Conservation (phyloP, 1,140 invertebrate species). For the Drosophila subpulchrella region DNA sequence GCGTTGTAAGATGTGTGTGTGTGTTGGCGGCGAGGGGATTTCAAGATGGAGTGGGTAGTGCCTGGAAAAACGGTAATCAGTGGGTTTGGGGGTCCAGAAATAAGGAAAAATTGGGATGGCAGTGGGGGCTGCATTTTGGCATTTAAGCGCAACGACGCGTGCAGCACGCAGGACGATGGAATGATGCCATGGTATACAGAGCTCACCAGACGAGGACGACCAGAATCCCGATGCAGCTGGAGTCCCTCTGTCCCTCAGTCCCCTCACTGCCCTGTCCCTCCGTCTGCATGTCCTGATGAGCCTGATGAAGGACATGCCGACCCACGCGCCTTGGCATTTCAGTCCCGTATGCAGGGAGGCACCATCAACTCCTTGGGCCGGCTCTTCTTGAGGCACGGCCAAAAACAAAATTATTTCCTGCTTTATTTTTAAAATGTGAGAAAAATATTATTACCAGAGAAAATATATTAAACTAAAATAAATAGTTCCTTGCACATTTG, state of each 20-base stretch:
- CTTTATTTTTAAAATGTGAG: too few relatives aligned
- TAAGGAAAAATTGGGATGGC: conserved; percentile 8
- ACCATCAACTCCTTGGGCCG: conserved; percentile 1
- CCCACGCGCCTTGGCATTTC: conserved; percentile 50
- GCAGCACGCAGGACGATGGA: conserved; percentile 62
- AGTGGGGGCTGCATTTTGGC: conserved; percentile 56
- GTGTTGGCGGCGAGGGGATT: not conserved
- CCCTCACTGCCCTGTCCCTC: not conserved
- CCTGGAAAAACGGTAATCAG: conserved; percentile 41
- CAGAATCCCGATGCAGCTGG: conserved; percentile 3
- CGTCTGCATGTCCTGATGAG: conserved; percentile 56
- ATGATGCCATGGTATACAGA: conserved; percentile 21
- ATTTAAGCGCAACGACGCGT: conserved; percentile 74
- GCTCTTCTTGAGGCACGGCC: not conserved
- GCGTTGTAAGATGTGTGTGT: conserved; percentile 27
- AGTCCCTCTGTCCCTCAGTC: conserved; percentile 2
- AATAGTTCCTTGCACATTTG: too few relatives aligned
- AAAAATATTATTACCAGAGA: too few relatives aligned
- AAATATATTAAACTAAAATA: too few relatives aligned
- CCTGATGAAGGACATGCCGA: conserved; percentile 61
- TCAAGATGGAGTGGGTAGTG: not conserved
- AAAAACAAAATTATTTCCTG: not conserved
- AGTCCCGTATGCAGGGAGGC: conserved; percentile 11
- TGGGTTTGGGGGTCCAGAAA: not conserved
- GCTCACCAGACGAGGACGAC: conserved; percentile 7